These are phyloP conservation scores for Climacteris rufus DNA, from an alignment of 2,113 vertebrate genomes.

Conservation along the genomic window DNA sequence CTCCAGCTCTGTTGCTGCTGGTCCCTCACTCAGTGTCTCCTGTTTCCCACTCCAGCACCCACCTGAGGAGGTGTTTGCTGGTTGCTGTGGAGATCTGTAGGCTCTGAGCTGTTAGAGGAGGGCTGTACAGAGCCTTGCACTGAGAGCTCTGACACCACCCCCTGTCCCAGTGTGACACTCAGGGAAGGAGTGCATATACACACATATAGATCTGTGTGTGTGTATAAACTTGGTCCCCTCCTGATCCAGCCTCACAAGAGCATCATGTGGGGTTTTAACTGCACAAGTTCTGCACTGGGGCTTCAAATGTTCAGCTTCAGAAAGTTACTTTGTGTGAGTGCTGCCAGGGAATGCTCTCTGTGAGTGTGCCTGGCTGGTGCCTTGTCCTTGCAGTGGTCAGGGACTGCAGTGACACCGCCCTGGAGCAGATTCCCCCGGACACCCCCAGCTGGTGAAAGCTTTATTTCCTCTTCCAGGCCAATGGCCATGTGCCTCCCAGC, in stretches of 20 bases:
- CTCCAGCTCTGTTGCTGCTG: not conserved
- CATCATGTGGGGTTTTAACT: not conserved
- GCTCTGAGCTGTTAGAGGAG: not conserved
- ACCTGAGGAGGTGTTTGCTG: not conserved
- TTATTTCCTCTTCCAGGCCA: constrained; percentile 59
- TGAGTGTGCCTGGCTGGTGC: not conserved
- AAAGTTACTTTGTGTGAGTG: not conserved
- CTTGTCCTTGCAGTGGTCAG: not conserved
- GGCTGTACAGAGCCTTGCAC: not conserved
- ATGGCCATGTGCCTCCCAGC: constrained; percentile 62
- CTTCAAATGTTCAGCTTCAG: not conserved
- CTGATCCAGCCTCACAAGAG: not conserved
- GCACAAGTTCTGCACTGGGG: not conserved
- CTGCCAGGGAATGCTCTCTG: not conserved
- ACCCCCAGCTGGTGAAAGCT: not conserved
- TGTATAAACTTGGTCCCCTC: not conserved
- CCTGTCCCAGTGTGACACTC: not conserved
- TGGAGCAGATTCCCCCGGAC: not conserved
- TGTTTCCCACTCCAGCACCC: not conserved
- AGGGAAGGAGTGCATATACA: not conserved
- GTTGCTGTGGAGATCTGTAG: not conserved
- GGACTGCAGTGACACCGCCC: not conserved
- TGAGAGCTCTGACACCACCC: not conserved
- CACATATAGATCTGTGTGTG: fast-evolving
- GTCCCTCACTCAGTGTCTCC: not conserved